Percentiles rank a stretch among this genome's conserved stretches.
Evolutionary conservation across 1,140 invertebrate species (phyloP).

Genomic region (Venustaconcha ellipsiformis): DNA sequence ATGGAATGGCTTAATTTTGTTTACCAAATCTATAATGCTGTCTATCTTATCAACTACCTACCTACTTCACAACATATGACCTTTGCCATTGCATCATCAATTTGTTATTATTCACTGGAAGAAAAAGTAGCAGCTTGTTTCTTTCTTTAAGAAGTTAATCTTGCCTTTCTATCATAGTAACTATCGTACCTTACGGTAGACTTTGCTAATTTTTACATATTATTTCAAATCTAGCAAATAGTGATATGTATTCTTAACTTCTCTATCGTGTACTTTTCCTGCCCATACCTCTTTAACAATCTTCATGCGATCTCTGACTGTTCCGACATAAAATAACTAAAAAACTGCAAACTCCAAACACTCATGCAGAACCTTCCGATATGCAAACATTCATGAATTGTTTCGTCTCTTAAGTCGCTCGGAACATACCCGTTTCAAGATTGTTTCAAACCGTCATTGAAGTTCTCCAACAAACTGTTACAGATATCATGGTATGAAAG

Average conservation of each 20-base stretch:
- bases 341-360: constrained; percentile 45
- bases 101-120: constrained; percentile 24
- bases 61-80: constrained; percentile 2
- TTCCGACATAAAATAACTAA: constrained; percentile 49
- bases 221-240: constrained; percentile 38
- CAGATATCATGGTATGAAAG: constrained; percentile 29
- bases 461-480: constrained; percentile 25
- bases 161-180: constrained; percentile 27
- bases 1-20: constrained; percentile 30
- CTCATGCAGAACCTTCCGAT: constrained; percentile 38
- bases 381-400: constrained; percentile 52
- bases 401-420: constrained; percentile 50
- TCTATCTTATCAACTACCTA: constrained; percentile 2
- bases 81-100: constrained; percentile 26
- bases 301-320: constrained; percentile 41
- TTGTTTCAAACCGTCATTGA: constrained; percentile 32
- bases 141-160: constrained; percentile 12
- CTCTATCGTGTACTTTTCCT: constrained; percentile 1
- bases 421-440: constrained; percentile 48
- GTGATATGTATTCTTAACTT: constrained; percentile 32
- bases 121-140: constrained; percentile 18
- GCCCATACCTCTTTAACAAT: constrained; percentile 39
- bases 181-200: constrained; percentile 12
- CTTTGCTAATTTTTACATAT: constrained; percentile 16
- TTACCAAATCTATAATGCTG: constrained; percentile 19